Percentiles rank a stretch among this genome's conserved stretches.
phyloP scores from a whole-genome alignment of 2,797 vertebrate species.

The Scolopax rusticola region DNA sequence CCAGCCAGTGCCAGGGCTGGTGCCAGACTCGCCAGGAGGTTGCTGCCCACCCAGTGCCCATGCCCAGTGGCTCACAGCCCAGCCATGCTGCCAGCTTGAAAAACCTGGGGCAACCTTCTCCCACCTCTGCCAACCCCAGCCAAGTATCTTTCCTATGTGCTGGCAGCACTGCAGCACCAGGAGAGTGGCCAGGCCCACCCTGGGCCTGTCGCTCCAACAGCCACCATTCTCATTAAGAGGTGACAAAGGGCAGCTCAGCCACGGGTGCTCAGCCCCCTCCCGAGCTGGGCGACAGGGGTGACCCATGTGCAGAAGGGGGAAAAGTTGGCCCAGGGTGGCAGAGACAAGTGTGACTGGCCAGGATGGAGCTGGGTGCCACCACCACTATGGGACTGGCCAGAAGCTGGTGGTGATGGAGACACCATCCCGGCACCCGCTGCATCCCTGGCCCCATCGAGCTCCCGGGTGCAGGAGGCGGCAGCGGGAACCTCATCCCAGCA shows the following conservation, averaged over 20 bases:
- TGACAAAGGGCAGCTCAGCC: not conserved
- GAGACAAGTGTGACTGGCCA: not conserved
- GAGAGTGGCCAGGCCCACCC: not conserved
- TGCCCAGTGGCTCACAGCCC: rapidly evolving
- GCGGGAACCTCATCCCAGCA: not conserved
- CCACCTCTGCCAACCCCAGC: not conserved
- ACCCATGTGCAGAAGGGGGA: not conserved
- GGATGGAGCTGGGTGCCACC: not conserved
- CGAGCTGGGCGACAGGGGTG: not conserved
- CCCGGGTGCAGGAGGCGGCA: not conserved
- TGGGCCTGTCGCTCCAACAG: rapidly evolving
- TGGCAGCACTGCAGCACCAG: rapidly evolving
- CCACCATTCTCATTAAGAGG: rapidly evolving
- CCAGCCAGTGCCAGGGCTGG: too few relatives aligned
- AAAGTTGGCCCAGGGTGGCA: not conserved
- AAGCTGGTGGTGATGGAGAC: not conserved
- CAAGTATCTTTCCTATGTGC: not conserved
- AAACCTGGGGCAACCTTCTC: not conserved
- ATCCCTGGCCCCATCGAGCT: rapidly evolving
- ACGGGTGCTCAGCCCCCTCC: not conserved
- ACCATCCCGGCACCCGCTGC: not conserved
- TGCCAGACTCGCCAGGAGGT: rapidly evolving
- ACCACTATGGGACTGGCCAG: not conserved
- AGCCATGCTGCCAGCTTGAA: rapidly evolving
- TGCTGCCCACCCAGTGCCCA: not conserved